Evolutionary conservation across 2,797 vertebrate genomes (phyloP), one percentile per base, ranked within the genome.

Genomic region (Typhlichthys subterraneus): DNA sequence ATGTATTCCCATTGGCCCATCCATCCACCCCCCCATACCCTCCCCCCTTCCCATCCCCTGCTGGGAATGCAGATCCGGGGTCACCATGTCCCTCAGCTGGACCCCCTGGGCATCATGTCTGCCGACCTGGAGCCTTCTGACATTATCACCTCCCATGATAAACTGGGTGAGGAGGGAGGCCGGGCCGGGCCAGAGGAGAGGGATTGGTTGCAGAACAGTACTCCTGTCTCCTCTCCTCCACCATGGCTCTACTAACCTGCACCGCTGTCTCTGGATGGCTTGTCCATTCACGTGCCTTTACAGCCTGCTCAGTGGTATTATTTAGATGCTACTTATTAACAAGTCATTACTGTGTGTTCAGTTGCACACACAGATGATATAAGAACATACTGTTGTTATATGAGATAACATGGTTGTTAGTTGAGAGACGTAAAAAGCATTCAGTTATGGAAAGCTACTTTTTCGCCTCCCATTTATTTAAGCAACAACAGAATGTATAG

Each of bases 41-140:
- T 0, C 23, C 23, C 23, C 23, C 17, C 17, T 17, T 17, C 33
- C 33, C 6, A 8, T 3, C 23, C 23, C 46, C 11, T 0, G 49
- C 13, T 49, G 7, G 3, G 9, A 8, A 8, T 75, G 56, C 61
- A 80, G 94, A 94, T 95, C 82, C 92, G 92, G 79, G 92, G 94
- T 89, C 94, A 94, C 77, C 94, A 95, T 77, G 89, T 94, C 90
- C 92, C 94, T 85, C 93, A 94, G 75, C 91, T 95, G 88, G 94
- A 95, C 83, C 94, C 93, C 73, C 88, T 94, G 85, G 93, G 93
- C 88, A 95, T 96, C 90, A 91, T 93, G 93, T 93, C 94, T 88
- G 93, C 93, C 61, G 93, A 96, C 92, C 88, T 94, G 87, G 92
- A 94, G 74, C 93, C 94, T 80, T 91, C 93, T 29, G 93, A 95